Evolutionary conservation across 2,113 vertebrate genomes (phyloP), one percentile per base, ranked within the genome.

Genomic region (Promerops cafer): DNA sequence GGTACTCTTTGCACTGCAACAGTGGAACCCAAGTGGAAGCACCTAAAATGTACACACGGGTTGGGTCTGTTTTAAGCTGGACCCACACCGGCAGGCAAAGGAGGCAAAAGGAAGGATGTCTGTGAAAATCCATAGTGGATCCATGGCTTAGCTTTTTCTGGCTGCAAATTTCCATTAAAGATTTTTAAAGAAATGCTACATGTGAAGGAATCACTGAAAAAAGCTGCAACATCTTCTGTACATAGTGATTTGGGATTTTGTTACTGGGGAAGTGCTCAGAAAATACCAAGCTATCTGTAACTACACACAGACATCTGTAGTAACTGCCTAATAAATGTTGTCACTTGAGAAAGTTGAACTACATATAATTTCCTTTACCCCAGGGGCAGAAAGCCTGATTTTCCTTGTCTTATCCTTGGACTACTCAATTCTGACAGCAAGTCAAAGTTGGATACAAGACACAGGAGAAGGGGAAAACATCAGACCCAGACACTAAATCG

Each of bases 321-420:
- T 40, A 77, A 68, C 40, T 79, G 79, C 40, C 76, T 96, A 94
- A 94, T 89, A 49, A 81, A 87, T 54, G 61, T 47, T 86, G 93
- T 89, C 95, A 93, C 81, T 94, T 78, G 74, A 94, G 86, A 89
- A 94, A 94, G 64, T 79, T 77, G 80, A 94, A 64, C 80, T 82
- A 64, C 40, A 9, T 90, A 61, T 63, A 54, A 93, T 90, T 94
- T 88, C 59, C 57, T 83, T 96, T 83, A 94, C 57, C 83, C 60
- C 66, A 76, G 56, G 80, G 86, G 87, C 52, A 94, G 89, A 95
- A 76, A 79, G 78, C 91, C 87, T 94, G 83, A 81, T 89, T 90
- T 92, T 83, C 69, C 80, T 84, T 90, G 72, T 94, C 93, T 96
- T 71, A 74, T 66, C 45, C 54, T 91, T 75, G 76, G 68, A 86